Conservation (phyloP, 1,140 invertebrate genomes). For the Aphidius gifuensis region DNA sequence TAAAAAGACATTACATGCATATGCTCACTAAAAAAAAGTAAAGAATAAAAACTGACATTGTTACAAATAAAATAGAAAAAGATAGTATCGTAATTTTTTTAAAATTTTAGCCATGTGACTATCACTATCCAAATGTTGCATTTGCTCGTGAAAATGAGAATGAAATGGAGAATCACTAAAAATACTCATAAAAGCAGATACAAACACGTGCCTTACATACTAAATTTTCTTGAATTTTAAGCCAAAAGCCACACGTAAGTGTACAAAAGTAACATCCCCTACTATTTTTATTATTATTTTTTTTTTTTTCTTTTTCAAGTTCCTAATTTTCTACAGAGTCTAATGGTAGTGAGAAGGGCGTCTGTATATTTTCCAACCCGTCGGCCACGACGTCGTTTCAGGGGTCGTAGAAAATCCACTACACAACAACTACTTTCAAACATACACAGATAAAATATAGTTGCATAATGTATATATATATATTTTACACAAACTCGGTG, state of each 20-base stretch:
- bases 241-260: conserved; percentile 27
- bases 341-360: conserved; percentile 6
- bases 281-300: background rate
- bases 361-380: conserved; percentile 24
- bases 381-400: conserved; percentile 23
- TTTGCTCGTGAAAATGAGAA: conserved; percentile 42
- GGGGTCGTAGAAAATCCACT: conserved; percentile 18
- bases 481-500: background rate
- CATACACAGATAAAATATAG: no score
- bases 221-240: conserved; percentile 37
- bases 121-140: conserved; percentile 1
- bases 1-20: background rate
- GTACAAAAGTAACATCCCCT: conserved; percentile 13
- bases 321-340: conserved; percentile 17
- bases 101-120: no score
- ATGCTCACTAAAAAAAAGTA: background rate
- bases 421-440: conserved; percentile 3
- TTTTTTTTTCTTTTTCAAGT: conserved; percentile 21
- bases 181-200: conserved; percentile 53
- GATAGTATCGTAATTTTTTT: no score
- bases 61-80: no score
- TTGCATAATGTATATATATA: no score
- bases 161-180: conserved; percentile 46
- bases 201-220: conserved; percentile 54
- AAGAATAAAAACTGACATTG: no score